Evolutionary conservation across 2,888 invertebrate species (phyloP).

Genomic region (Drosophila aldrichi): DNA sequence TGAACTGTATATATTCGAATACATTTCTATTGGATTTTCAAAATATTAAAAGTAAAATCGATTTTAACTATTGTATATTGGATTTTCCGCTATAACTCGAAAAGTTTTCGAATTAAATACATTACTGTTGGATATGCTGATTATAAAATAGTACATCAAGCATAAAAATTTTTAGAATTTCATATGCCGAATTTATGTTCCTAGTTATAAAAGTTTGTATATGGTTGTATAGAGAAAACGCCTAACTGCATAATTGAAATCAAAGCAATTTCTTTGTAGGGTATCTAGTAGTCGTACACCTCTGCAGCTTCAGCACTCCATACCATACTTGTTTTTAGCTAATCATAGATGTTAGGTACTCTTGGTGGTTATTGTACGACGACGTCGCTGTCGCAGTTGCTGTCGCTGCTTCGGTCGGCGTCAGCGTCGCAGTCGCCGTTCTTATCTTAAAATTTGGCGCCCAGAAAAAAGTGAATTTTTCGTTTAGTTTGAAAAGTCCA

Average conservation of each 20-base stretch:
- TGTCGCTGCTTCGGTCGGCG: slow-evolving; percentile 17
- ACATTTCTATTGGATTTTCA: not conserved
- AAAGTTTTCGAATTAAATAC: no score
- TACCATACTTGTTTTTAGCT: not conserved
- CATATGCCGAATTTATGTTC: fast-evolving
- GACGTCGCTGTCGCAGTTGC: slow-evolving; percentile 34
- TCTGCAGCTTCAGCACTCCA: no score
- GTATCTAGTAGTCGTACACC: not conserved
- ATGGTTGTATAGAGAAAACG: no score
- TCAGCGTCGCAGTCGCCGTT: slow-evolving; percentile 33
- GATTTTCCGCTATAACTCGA: not conserved
- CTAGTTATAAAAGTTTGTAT: not conserved
- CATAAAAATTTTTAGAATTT: not conserved
- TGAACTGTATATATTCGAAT: not conserved
- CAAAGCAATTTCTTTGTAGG: not conserved
- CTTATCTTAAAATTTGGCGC: slow-evolving; percentile 48
- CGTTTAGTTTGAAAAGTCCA: slow-evolving; percentile 16
- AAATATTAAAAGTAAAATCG: not conserved
- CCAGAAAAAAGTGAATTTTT: slow-evolving; percentile 27
- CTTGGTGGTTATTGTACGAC: slow-evolving; percentile 46
- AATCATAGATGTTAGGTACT: slow-evolving; percentile 30
- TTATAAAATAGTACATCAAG: not conserved
- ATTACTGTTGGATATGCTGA: not conserved
- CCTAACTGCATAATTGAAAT: not conserved
- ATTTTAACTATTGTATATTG: no score